Conservation (phyloP, 2,797 vertebrate genomes). For the Spinus olivaceus region DNA sequence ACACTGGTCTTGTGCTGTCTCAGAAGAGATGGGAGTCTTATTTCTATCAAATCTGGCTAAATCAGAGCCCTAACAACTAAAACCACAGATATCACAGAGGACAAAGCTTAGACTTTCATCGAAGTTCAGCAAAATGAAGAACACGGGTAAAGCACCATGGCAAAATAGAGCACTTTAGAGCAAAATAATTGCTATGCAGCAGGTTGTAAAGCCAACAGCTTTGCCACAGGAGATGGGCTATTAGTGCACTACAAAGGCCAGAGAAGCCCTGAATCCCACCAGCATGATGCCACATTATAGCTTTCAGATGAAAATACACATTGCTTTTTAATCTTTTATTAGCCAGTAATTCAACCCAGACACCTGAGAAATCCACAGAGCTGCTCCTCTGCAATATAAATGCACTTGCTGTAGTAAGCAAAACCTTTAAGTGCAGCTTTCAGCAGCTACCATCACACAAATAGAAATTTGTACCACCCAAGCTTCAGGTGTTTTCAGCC, state of each 20-base stretch:
- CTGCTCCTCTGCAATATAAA: neutral
- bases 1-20: neutral
- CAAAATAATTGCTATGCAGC: neutral
- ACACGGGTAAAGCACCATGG: neutral
- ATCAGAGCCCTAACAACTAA: neutral
- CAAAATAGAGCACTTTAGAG: neutral
- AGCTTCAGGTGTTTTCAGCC: neutral
- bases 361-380: constrained; percentile 2
- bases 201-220: neutral
- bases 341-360: constrained; percentile 4
- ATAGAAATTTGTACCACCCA: neutral
- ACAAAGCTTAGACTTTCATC: neutral
- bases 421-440: neutral
- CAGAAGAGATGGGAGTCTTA: neutral
- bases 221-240: neutral
- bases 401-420: neutral
- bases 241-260: neutral
- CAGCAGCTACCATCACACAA: neutral
- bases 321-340: constrained; percentile 41
- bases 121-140: neutral
- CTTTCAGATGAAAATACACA: constrained; percentile 5
- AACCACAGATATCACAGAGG: neutral
- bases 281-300: neutral
- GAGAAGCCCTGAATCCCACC: neutral
- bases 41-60: neutral